A percentile compares a stretch with the other conserved stretches of the same genome.
Evolutionary conservation across 2,113 vertebrate species (phyloP).

Genomic region (Andinoacara biseriatus): DNA sequence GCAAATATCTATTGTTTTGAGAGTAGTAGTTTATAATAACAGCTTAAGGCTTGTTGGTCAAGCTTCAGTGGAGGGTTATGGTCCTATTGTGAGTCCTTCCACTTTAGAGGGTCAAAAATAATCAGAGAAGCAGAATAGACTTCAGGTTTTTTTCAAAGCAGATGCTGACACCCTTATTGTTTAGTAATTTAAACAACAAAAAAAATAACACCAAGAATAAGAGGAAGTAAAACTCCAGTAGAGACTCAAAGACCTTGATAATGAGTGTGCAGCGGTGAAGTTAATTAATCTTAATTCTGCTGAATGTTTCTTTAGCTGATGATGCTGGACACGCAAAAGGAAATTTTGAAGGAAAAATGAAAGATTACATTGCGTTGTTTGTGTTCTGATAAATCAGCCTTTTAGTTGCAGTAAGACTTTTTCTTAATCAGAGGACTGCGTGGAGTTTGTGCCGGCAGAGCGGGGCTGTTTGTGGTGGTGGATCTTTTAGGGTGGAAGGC

Average conservation of each 20-base stretch:
- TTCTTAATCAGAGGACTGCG: slow-evolving; percentile 12
- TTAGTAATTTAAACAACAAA: neutral
- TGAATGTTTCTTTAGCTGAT: slow-evolving; percentile 39
- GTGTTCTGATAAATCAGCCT: slow-evolving; percentile 37
- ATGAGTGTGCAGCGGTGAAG: neutral
- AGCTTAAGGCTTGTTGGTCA: neutral
- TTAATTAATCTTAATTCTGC: slow-evolving; percentile 16
- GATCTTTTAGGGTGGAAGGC: neutral
- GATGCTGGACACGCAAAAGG: slow-evolving; percentile 21
- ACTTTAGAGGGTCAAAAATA: slow-evolving; percentile 18
- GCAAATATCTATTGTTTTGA: neutral
- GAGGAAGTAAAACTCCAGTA: slow-evolving; percentile 26
- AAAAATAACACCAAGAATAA: neutral
- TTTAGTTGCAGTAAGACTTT: slow-evolving; percentile 48
- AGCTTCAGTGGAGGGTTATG: neutral
- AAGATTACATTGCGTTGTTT: neutral
- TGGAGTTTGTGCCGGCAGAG: neutral
- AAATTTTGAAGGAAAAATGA: slow-evolving; percentile 8
- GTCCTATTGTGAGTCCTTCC: slow-evolving; percentile 17
- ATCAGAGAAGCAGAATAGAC: neutral
- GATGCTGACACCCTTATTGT: neutral
- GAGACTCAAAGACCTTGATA: neutral
- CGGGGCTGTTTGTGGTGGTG: slow-evolving; percentile 17
- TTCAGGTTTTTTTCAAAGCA: neutral
- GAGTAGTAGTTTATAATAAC: neutral